phyloP scores from a whole-genome alignment of 2,797 vertebrate genomes.

The Eulemur coronatus region DNA sequence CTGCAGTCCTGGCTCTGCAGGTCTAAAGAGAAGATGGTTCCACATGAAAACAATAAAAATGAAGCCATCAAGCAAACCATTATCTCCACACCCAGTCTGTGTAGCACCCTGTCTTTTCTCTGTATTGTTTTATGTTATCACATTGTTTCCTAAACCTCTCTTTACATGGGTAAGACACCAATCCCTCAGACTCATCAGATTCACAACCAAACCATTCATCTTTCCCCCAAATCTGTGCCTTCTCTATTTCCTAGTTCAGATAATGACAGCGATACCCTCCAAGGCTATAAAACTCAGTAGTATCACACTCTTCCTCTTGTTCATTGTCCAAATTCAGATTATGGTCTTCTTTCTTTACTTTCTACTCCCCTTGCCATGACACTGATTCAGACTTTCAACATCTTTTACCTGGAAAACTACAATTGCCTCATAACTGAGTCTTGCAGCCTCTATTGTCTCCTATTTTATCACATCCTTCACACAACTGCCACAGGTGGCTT shows the following conservation, averaged over 20 bases:
- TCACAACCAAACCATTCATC: background rate
- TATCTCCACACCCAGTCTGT: background rate
- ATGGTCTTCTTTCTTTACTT: background rate
- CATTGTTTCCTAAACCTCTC: background rate
- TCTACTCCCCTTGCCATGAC: background rate
- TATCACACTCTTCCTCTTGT: background rate
- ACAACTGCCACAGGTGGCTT: background rate
- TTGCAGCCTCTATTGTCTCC: background rate
- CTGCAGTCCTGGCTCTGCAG: slow-evolving; percentile 10
- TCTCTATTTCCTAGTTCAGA: background rate
- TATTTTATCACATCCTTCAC: background rate
- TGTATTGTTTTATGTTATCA: background rate
- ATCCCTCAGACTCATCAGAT: background rate
- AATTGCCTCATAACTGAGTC: background rate
- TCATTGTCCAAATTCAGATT: background rate
- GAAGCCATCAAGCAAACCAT: background rate
- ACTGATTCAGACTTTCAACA: background rate
- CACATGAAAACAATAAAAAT: slow-evolving; percentile 5
- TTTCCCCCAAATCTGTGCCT: background rate
- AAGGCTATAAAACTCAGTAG: background rate
- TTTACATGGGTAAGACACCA: background rate
- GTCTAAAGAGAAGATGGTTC: slow-evolving; percentile 35
- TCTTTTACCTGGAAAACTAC: background rate
- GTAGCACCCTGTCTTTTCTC: background rate
- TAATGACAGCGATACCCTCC: background rate